These are phyloP conservation scores for Thecocarcelia acutangulata DNA, from an alignment of 2,888 invertebrate species.

Conservation along the genomic window DNA sequence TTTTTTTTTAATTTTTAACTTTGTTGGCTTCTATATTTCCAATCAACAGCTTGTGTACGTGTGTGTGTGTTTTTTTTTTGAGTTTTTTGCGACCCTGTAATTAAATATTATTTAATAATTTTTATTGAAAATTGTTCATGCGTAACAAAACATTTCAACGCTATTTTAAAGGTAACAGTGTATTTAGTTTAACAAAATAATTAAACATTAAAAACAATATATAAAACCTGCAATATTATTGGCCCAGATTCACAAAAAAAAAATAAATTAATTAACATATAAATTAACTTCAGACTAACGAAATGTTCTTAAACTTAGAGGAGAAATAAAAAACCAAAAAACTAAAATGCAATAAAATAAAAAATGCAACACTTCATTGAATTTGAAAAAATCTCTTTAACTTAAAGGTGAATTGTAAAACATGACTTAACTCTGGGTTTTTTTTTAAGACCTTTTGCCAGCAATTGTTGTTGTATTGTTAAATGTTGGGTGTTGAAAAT, in stretches of 20 bases:
- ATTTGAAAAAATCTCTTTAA: background rate
- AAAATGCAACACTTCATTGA: conserved; percentile 42
- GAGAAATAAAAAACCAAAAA: conserved; percentile 5
- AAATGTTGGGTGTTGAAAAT: background rate
- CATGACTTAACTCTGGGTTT: conserved; percentile 26
- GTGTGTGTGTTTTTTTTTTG: too few species aligned
- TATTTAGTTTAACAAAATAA: conserved; percentile 49
- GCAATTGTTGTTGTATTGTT: background rate
- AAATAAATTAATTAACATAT: conserved; percentile 41
- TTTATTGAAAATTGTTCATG: conserved; percentile 26
- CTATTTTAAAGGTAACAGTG: conserved; percentile 21
- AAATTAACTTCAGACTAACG: conserved; percentile 8
- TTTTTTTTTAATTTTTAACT: too few species aligned
- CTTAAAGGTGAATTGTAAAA: conserved; percentile 29
- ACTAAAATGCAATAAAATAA: background rate
- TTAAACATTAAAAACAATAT: conserved; percentile 22
- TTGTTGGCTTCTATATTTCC: background rate
- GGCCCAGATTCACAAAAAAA: conserved; percentile 30
- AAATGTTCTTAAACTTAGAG: conserved; percentile 14
- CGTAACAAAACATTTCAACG: conserved; percentile 35
- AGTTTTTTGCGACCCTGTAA: conserved; percentile 33
- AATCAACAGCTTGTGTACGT: background rate
- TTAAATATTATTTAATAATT: conserved; percentile 53
- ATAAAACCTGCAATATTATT: conserved; percentile 9
- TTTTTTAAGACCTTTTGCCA: conserved; percentile 21